Evolutionary conservation across 2,113 vertebrate species (phyloP).

Genomic region (Agelaius tricolor): DNA sequence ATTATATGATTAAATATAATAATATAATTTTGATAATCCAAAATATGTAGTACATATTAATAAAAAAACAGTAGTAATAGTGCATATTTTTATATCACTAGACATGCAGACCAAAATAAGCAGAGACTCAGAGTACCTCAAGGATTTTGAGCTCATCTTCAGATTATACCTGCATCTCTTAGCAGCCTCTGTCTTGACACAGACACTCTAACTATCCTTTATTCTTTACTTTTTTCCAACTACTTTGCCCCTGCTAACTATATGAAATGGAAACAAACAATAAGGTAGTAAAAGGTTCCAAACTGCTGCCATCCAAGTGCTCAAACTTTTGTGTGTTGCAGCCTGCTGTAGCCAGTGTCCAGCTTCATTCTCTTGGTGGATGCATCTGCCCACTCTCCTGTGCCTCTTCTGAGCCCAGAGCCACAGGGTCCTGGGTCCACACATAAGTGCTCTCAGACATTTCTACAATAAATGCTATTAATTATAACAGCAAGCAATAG

Average conservation of each 20-base stretch:
- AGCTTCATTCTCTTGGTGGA: neutral
- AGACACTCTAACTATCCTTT: neutral
- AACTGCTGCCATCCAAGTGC: neutral
- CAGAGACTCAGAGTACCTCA: neutral
- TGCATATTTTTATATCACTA: neutral
- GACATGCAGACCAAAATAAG: neutral
- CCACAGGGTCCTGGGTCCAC: neutral
- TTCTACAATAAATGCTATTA: neutral
- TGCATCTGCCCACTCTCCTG: neutral
- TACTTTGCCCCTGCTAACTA: neutral
- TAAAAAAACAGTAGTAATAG: neutral
- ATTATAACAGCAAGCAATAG: neutral
- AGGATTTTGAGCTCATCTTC: neutral
- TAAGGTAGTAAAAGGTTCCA: neutral
- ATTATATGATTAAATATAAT: neutral
- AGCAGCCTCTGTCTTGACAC: neutral
- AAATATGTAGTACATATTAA: neutral
- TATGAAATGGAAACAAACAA: neutral
- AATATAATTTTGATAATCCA: too few species aligned
- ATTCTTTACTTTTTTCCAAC: neutral
- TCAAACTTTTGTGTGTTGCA: neutral
- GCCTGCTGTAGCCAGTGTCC: neutral
- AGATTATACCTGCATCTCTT: neutral
- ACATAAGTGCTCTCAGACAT: neutral
- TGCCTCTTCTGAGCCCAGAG: neutral